Base-by-base conservation (phyloP, 2,888 invertebrate species). In the Athrips mouffetella region DNA sequence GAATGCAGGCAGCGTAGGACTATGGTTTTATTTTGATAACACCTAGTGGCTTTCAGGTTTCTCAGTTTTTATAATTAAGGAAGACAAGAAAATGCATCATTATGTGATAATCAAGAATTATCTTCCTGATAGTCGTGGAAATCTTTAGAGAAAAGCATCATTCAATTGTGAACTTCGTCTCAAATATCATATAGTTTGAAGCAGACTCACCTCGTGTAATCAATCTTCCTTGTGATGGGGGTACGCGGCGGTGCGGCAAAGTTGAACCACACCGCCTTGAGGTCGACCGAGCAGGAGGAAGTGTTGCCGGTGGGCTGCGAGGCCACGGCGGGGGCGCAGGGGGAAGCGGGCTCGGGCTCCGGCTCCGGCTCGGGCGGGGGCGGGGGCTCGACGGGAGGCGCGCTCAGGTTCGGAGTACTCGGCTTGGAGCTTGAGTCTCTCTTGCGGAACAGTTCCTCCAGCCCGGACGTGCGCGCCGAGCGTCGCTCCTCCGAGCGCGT, bases 221-320 rank as follows among this genome's bases (percentile, higher is more conserved):
- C 98, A 61, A 98, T 96, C 84, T 97, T 97, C 59, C 96, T 91
- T 0, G 97, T 97, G 41, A 97, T 97, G 0, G 98, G 97, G 1
- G 97, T 96, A 54, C 96, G 92, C 0, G 98, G 98, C 0, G 98
- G 98, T 0, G 98, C 98, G 3, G 98, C 98, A 83, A 98, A 98
- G 76, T 98, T 98, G 67, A 98, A 97, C 98, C 98, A 98, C 37
- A 97, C 94, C 0, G 95, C 92, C 73, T 95, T 95, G 48, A 98
- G 82, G 70, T 98, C 96, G 47, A 98, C 94, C 1, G 95, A 92
- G 64, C 96, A 96, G 0, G 96, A 96, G 0, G 96, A 94, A 0
- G 93, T 93, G 66, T 94, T 94, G 23, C 93, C 94, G 55, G 91
- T 92, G 50, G 92, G 91, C 67, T 92, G 92, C 20, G 0, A 89